A percentile compares a stretch with the other conserved stretches of the same genome.
These are phyloP conservation scores for Maccullochella peelii DNA, from an alignment of 2,113 vertebrate species.

Conservation along the genomic window DNA sequence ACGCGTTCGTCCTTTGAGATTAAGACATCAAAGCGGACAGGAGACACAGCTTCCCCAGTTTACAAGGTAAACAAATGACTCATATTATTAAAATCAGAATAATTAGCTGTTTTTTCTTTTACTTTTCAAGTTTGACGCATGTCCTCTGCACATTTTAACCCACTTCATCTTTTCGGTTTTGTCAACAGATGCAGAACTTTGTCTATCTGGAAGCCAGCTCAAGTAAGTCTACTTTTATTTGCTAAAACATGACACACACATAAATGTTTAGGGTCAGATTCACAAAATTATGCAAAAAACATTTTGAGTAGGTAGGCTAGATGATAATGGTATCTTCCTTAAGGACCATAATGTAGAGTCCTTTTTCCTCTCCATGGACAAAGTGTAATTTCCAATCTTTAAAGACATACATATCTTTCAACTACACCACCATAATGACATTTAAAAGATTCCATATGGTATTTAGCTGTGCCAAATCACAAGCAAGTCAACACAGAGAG, in stretches of 20 bases:
- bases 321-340: not conserved
- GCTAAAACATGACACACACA: too few relatives aligned
- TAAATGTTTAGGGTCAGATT: not conserved
- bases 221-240: conserved; percentile 64
- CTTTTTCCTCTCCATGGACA: not conserved
- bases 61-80: conserved; percentile 62
- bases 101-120: accelerated
- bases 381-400: not conserved
- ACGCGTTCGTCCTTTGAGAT: accelerated
- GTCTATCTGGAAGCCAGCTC: not conserved
- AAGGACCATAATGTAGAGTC: not conserved
- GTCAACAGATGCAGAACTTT: conserved; percentile 72
- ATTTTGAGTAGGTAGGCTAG: accelerated
- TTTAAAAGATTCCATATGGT: not conserved
- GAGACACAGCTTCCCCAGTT: accelerated
- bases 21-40: accelerated
- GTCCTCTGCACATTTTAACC: not conserved
- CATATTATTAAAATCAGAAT: accelerated
- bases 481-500: not conserved
- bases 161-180: conserved; percentile 7
- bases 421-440: not conserved
- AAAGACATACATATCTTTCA: not conserved
- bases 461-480: not conserved
- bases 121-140: not conserved
- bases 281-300: not conserved